A percentile compares a stretch with the other conserved stretches of the same genome.
Conservation (phyloP, 1,140 invertebrate species). For the Heliothis virescens region DNA sequence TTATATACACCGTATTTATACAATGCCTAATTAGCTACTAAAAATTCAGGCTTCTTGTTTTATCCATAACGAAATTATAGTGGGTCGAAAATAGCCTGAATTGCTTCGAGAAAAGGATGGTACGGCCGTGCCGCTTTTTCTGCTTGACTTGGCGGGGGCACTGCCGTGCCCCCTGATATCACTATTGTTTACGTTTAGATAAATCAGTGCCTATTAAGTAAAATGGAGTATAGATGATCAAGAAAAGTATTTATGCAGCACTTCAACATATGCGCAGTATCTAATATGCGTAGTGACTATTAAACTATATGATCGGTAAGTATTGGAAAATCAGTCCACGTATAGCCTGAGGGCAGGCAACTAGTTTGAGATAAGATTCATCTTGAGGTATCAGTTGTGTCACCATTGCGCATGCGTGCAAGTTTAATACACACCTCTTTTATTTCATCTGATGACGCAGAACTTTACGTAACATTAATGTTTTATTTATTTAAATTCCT, state of each 20-base stretch:
- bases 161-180: no score
- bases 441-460: conserved; percentile 26
- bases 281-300: not conserved
- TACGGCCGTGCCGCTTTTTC: no score
- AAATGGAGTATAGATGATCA: no score
- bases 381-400: conserved; percentile 32
- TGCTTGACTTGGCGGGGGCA: no score
- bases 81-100: no score
- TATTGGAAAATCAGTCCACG: conserved; percentile 18
- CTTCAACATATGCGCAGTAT: not conserved
- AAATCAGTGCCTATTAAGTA: no score
- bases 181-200: no score
- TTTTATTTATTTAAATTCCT: not conserved
- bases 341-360: conserved; percentile 12
- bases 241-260: not conserved
- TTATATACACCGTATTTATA: no score
- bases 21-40: no score
- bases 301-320: not conserved
- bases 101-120: no score
- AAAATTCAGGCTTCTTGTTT: no score
- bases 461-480: not conserved
- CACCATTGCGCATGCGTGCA: conserved; percentile 1
- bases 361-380: conserved; percentile 26
- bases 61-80: no score
- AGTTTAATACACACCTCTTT: not conserved